Evolutionary conservation across 2,797 vertebrate species (phyloP).

Genomic region (Cercopithecus neglectus): DNA sequence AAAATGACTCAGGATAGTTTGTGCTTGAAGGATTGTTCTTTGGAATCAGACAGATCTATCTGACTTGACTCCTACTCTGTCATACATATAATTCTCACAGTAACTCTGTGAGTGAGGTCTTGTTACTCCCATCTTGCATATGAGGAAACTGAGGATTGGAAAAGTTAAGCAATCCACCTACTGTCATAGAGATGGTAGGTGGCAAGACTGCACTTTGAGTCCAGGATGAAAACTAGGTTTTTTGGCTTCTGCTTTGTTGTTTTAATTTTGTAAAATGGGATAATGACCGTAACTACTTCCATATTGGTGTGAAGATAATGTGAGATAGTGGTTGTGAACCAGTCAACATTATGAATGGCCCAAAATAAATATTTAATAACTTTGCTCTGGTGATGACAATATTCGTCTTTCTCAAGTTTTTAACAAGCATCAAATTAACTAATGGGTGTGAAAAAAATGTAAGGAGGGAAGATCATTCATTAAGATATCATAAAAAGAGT

Average conservation of each 20-base stretch:
- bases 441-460: neutral
- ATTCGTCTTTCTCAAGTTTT: neutral
- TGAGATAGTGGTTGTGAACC: neutral
- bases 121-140: neutral
- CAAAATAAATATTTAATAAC: conserved; percentile 7
- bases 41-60: neutral
- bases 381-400: neutral
- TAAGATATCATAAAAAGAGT: neutral
- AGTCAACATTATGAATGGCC: neutral
- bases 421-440: neutral
- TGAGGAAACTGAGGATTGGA: neutral
- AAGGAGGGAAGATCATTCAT: neutral
- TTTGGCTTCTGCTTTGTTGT: neutral
- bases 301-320: neutral
- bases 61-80: neutral
- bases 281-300: neutral
- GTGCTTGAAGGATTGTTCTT: neutral
- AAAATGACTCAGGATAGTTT: neutral
- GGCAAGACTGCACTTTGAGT: neutral
- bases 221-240: neutral
- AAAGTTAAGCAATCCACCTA: neutral
- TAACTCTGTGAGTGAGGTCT: neutral
- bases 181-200: neutral
- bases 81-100: neutral
- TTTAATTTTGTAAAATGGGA: neutral